phyloP scores from a whole-genome alignment of 1,140 invertebrate genomes.

The Protaetia brevitarsis region DNA sequence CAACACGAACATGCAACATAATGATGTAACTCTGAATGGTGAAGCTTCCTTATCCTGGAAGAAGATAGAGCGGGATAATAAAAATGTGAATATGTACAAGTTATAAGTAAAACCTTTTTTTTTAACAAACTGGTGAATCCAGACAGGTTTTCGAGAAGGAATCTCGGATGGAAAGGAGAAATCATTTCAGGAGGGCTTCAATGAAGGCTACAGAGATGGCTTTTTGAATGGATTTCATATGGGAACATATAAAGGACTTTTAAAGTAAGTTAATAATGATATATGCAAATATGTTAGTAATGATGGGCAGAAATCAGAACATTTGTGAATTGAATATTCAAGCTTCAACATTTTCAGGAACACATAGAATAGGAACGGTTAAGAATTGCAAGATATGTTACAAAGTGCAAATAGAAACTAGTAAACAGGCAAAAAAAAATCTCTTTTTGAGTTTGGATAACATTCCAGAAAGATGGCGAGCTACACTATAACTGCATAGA shows the following conservation, averaged over 20 bases:
- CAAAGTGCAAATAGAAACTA: too few relatives aligned
- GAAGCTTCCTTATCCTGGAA: background rate
- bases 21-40: background rate
- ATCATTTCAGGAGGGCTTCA: conserved; percentile 57
- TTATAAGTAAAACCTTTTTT: background rate
- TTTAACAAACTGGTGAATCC: conserved; percentile 25
- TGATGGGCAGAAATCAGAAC: too few relatives aligned
- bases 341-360: too few relatives aligned
- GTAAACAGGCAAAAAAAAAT: too few relatives aligned
- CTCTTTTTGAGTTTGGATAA: too few relatives aligned
- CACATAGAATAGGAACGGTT: too few relatives aligned
- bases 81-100: background rate
- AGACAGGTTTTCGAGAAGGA: conserved; percentile 59
- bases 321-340: too few relatives aligned
- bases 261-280: conserved; percentile 30
- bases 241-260: conserved; percentile 49
- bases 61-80: conserved; percentile 3
- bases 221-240: conserved; percentile 52
- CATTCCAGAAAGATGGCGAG: too few relatives aligned
- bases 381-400: too few relatives aligned
- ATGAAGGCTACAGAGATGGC: conserved; percentile 56
- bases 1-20: too few relatives aligned
- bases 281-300: too few relatives aligned
- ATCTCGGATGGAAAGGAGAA: conserved; percentile 52
- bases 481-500: too few relatives aligned